phyloP scores from a whole-genome alignment of 2,888 invertebrate species.

The Pardosa pseudoannulata region DNA sequence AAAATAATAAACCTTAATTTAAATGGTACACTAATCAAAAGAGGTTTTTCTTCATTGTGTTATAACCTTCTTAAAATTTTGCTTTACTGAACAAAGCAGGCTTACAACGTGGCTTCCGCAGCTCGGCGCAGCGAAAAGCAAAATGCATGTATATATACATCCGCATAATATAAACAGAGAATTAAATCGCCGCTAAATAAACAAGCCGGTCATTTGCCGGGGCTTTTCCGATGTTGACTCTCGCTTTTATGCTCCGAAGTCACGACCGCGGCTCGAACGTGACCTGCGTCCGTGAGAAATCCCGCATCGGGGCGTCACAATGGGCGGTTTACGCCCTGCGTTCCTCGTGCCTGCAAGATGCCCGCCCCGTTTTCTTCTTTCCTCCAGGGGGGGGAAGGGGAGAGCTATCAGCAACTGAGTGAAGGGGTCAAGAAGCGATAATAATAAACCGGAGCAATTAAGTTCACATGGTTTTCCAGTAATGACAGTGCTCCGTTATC shows the following conservation, averaged over 20 bases:
- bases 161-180: too few species aligned
- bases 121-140: too few species aligned
- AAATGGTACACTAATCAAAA: too few species aligned
- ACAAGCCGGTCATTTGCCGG: neutral
- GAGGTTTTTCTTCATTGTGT: too few species aligned
- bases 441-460: conserved; percentile 1
- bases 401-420: neutral
- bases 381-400: neutral
- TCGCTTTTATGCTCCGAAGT: neutral
- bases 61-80: too few species aligned
- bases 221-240: conserved; percentile 9
- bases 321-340: conserved; percentile 21
- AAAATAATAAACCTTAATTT: too few species aligned
- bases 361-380: neutral
- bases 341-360: neutral
- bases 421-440: neutral
- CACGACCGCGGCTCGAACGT: conserved; percentile 11
- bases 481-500: neutral
- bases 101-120: too few species aligned
- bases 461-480: conserved; percentile 3
- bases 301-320: conserved; percentile 38
- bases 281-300: conserved; percentile 52
- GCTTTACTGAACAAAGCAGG: too few species aligned
- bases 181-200: neutral
- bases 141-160: too few species aligned